phyloP scores from a whole-genome alignment of 2,888 invertebrate species.

The Apantesis nais region DNA sequence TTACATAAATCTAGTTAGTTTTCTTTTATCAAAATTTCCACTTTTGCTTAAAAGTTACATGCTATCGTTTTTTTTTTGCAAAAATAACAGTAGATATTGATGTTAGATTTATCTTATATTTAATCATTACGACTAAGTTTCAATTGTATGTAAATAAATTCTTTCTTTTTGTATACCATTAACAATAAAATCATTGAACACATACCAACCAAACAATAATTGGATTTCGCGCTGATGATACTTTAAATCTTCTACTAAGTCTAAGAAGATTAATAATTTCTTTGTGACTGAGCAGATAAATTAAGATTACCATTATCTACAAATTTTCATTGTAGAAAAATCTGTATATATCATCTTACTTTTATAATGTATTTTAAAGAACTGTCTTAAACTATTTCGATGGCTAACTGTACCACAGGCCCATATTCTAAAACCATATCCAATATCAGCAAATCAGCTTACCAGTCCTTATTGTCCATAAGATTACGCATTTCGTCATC shows the following conservation, averaged over 20 bases:
- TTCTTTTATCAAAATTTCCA: background rate
- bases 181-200: background rate
- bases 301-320: no score
- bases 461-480: slow-evolving; percentile 92
- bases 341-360: background rate
- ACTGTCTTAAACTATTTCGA: no score
- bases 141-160: background rate
- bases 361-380: no score
- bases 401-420: background rate
- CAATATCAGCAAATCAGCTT: no score
- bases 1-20: slow-evolving; percentile 7
- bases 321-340: background rate
- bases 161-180: no score
- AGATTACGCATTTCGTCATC: slow-evolving; percentile 90
- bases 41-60: background rate
- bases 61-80: background rate
- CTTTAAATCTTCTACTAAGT: background rate
- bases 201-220: background rate
- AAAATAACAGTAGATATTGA: background rate
- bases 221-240: background rate
- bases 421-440: no score
- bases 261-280: background rate
- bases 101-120: background rate
- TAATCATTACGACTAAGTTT: background rate
- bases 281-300: no score